A percentile compares a stretch with the other conserved stretches of the same genome.
Evolutionary conservation across 2,888 invertebrate genomes (phyloP).

Genomic region (Orthosia incerta): DNA sequence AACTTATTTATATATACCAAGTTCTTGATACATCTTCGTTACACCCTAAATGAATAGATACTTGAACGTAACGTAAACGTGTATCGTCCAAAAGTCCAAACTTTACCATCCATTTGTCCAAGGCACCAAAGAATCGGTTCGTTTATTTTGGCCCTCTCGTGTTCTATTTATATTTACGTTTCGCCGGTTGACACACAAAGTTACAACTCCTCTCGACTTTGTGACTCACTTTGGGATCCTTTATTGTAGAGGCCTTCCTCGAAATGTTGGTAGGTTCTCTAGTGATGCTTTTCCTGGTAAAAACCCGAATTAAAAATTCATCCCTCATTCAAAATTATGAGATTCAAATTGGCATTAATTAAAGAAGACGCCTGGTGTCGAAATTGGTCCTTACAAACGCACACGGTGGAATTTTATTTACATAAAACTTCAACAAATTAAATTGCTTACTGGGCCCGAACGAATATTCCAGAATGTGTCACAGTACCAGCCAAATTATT

Average conservation of each 20-base stretch:
- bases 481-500: not conserved
- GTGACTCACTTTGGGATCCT: constrained; percentile 26
- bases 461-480: not conserved
- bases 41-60: not conserved
- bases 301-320: constrained; percentile 4
- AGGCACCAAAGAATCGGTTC: constrained; percentile 35
- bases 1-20: not conserved
- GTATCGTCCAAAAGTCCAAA: constrained; percentile 9
- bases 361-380: not conserved
- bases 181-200: constrained; percentile 20
- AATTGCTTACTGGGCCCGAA: not conserved
- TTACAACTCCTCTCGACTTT: constrained; percentile 42
- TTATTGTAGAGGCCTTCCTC: constrained; percentile 15
- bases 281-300: not conserved
- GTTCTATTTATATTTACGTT: constrained; percentile 51
- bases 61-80: constrained; percentile 2
- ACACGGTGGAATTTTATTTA: not conserved
- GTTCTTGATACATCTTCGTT: not conserved
- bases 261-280: constrained; percentile 9
- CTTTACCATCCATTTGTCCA: constrained; percentile 21
- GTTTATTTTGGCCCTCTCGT: constrained; percentile 47
- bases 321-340: not conserved
- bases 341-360: not conserved
- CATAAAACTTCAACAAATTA: not conserved
- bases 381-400: not conserved